These are phyloP conservation scores for Panthera uncia DNA, from an alignment of 2,113 vertebrate genomes.

Conservation along the genomic window DNA sequence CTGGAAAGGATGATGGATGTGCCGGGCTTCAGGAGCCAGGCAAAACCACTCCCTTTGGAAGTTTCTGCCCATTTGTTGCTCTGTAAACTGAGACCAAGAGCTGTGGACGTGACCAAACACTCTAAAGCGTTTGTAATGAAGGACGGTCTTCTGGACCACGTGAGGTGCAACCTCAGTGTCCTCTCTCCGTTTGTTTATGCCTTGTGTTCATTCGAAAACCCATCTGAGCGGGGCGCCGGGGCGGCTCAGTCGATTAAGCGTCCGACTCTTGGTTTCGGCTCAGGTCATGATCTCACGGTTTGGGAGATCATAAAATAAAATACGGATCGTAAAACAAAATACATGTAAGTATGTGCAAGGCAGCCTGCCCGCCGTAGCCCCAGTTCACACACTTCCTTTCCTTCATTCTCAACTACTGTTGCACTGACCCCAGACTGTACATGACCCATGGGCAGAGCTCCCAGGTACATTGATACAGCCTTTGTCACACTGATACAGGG, in stretches of 20 bases:
- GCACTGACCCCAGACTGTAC: background rate
- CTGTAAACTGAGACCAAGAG: background rate
- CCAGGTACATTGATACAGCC: accelerated
- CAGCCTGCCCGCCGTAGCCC: background rate
- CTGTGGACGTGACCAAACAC: background rate
- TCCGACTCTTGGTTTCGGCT: too few species aligned
- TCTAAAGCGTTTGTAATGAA: background rate
- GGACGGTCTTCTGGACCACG: background rate
- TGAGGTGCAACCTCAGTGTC: accelerated
- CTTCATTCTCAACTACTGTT: background rate
- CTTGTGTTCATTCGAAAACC: background rate
- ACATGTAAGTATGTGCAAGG: accelerated
- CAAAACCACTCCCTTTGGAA: background rate
- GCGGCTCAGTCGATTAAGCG: too few species aligned
- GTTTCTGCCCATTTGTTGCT: background rate
- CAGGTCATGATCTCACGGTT: too few species aligned
- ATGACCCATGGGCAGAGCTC: background rate
- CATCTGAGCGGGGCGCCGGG: background rate
- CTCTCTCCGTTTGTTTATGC: background rate
- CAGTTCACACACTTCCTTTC: background rate
- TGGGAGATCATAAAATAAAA: too few species aligned
- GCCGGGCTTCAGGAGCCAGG: background rate
- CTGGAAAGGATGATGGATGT: background rate
- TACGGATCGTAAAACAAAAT: background rate
- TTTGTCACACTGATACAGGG: accelerated